phyloP scores from a whole-genome alignment of 2,113 vertebrate species.

The Esox niger region DNA sequence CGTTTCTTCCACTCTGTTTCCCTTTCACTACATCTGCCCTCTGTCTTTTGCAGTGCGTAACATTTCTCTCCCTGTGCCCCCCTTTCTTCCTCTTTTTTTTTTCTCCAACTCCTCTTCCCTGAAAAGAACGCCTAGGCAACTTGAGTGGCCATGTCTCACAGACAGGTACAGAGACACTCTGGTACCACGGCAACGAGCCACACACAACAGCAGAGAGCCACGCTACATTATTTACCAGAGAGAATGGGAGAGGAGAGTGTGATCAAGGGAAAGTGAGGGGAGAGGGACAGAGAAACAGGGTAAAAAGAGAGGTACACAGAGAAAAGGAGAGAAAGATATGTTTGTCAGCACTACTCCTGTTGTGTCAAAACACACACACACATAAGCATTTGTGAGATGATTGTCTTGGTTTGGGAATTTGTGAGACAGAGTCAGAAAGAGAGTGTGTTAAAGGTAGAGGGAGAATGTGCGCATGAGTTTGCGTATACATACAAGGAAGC shows the following conservation, averaged over 20 bases:
- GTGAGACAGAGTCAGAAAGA: background rate
- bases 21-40: background rate
- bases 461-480: background rate
- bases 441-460: background rate
- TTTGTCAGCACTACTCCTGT: slow-evolving; percentile 23
- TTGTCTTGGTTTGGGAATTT: background rate
- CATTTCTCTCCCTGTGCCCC: slow-evolving; percentile 32
- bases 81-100: slow-evolving; percentile 39
- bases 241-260: slow-evolving; percentile 13
- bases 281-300: slow-evolving; percentile 5
- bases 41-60: slow-evolving; percentile 18
- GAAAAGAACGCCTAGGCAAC: slow-evolving; percentile 62
- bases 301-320: slow-evolving; percentile 28
- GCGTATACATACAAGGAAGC: background rate
- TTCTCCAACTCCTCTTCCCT: too few species aligned
- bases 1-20: slow-evolving; percentile 40
- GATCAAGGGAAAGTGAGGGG: background rate
- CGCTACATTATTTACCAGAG: slow-evolving; percentile 60
- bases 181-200: slow-evolving; percentile 2
- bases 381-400: background rate
- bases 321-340: slow-evolving; percentile 18
- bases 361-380: slow-evolving; percentile 10
- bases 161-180: slow-evolving; percentile 25
- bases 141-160: slow-evolving; percentile 42
- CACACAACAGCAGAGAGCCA: slow-evolving; percentile 1